Evolutionary conservation across 2,113 vertebrate species (phyloP), one percentile per base, ranked within the genome.

Genomic region (Serinus canaria): DNA sequence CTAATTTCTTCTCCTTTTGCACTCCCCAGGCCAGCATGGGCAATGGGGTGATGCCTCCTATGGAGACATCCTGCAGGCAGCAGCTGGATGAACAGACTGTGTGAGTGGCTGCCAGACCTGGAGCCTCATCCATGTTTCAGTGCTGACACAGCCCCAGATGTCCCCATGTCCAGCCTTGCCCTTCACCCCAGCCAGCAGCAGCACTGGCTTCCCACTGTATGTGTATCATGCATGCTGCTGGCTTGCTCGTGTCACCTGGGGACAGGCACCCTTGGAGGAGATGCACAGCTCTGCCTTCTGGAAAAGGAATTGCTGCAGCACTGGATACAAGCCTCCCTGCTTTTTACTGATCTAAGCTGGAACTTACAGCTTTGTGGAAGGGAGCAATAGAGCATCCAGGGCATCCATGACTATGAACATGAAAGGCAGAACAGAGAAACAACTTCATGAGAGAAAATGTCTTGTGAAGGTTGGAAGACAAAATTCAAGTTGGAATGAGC

Each of bases 181-280:
- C 68, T 91, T 89, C 0, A 0, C 24, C 35, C 49, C 41, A 31
- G 18, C 23, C 21, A 41, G 39, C 0, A 3, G 63, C 76, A 50
- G 69, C 2, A 7, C 68, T 76, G 72, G 49, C 35, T 75, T 10
- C 50, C 41, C 7, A 2, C 0, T 8, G 5, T 47, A 18, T 10
- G 35, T 52, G 13, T 89, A 83, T 46, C 2, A 3, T 31, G 33
- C 6, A 11, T 13, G 15, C 66, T 58, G 60, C 74, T 9, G 5
- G 43, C n/a, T 80, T 49, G 39, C 58, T 62, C 1, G 0, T 50
- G 28, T 35, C 25, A 21, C 39, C 1, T 4, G 8, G 7, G 39
- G 24, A 63, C n/a, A 35, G 49, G 53, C 39, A 39, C 9, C 30
- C 25, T 37, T 35, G 14, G 24, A 31, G 28, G 47, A 22, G 21